Evolutionary conservation across 2,888 invertebrate species (phyloP), one percentile per base, ranked within the genome.

Genomic region (Spilarctia lutea): DNA sequence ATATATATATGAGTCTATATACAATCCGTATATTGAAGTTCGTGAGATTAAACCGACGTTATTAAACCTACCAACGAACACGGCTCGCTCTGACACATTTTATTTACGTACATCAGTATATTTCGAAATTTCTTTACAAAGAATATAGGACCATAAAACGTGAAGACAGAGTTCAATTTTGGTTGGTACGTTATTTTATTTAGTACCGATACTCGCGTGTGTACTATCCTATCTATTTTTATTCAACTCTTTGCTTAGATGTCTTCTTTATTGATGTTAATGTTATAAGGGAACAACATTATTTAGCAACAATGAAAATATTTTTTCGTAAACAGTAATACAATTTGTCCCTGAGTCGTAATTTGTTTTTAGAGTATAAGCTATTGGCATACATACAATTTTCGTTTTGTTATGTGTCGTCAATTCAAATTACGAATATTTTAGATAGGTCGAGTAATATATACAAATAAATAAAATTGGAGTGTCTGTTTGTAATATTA

Each of bases 31-130:
- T 87, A 89, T 87, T 87, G 89, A 87, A 86, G 85, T 81, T 83
- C 81, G 87, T 74, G 86, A 90, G 91, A 90, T 91, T 91, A 91
- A 89, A 88, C 88, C 87, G 77, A 85, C 85, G 89, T 90, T 91
- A 92, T 92, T 92, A 92, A 91, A 84, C 84, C 84, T 82, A 84
- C 79, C 80, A 84, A 77, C 75, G 79, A 82, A 79, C 77, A 79
- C 78, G 75, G 77, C 75, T 30, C 76, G 68, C 77, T 78, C 82
- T 80, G 84, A 77, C 84, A 80, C 80, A 80, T 84, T 84, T 82
- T 83, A 84, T 84, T 84, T 82, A 83, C 73, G 79, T 76, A 82
- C 74, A 75, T 76, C 79, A 81, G 78, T 81, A 79, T 81, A 82
- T 84, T 84, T 80, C 73, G 75, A 52, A 13, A 27, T 11, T 0